Conservation (phyloP, 2,113 vertebrate genomes). For the human region DNA sequence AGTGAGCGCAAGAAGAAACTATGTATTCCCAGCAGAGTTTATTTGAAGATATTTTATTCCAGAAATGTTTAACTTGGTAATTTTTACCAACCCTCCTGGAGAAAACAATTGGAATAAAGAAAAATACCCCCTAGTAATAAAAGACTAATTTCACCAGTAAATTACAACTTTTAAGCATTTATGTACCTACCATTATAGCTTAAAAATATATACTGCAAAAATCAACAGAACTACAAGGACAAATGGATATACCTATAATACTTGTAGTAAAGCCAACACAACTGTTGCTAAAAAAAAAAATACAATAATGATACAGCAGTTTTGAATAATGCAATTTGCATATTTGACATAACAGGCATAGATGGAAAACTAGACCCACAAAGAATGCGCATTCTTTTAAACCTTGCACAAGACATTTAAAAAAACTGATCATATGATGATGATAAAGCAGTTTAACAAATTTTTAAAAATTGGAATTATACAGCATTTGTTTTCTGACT, state of each 20-base stretch:
- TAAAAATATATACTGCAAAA: constrained; percentile 19
- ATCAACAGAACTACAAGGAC: neutral
- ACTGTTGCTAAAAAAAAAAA: neutral
- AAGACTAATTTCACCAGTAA: neutral
- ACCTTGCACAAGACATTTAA: neutral
- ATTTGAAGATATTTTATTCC: neutral
- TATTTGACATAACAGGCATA: neutral
- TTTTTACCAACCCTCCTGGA: neutral
- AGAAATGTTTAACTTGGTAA: neutral
- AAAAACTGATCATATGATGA: neutral
- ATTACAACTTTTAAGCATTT: neutral
- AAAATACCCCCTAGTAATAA: neutral
- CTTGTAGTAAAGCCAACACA: neutral
- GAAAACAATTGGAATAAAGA: constrained; percentile 21
- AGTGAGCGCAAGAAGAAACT: neutral
- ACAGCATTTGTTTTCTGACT: neutral
- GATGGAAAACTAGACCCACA: neutral
- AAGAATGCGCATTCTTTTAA: neutral
- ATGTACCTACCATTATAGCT: neutral
- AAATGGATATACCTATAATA: neutral
- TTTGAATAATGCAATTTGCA: neutral
- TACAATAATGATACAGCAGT: neutral
- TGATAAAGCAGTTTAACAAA: neutral
- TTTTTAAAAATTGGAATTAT: neutral
- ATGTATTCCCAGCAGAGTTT: neutral